Conservation (phyloP, 2,113 vertebrate genomes). For the Aegithalos caudatus region DNA sequence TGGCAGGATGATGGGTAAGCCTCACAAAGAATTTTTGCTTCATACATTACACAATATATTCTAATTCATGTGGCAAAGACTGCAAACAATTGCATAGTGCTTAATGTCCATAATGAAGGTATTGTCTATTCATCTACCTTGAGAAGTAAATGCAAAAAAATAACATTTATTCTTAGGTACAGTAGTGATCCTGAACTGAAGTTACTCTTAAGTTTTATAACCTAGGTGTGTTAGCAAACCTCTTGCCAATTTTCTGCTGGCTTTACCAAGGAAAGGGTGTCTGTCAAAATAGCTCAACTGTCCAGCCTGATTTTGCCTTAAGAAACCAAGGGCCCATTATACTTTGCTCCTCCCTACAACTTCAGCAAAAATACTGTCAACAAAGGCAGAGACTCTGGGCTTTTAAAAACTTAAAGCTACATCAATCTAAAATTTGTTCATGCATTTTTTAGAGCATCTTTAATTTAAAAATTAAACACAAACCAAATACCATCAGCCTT, state of each 20-base stretch:
- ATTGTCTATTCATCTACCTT: neutral
- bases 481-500: neutral
- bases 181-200: neutral
- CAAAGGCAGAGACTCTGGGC: neutral
- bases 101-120: neutral
- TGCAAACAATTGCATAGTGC: neutral
- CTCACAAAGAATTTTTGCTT: slow-evolving; percentile 8
- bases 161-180: neutral
- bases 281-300: neutral
- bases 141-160: neutral
- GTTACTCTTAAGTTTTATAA: neutral
- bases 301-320: neutral
- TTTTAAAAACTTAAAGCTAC: neutral
- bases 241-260: neutral
- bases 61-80: neutral
- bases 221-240: neutral
- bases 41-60: neutral
- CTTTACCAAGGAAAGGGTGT: neutral
- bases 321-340: neutral
- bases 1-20: slow-evolving; percentile 87
- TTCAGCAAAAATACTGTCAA: neutral
- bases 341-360: neutral
- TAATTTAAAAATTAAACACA: neutral
- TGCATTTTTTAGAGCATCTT: neutral
- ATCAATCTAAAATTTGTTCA: neutral